A percentile compares a stretch with the other conserved stretches of the same genome.
phyloP scores from a whole-genome alignment of 2,113 vertebrate genomes.

The Lepus americanus region DNA sequence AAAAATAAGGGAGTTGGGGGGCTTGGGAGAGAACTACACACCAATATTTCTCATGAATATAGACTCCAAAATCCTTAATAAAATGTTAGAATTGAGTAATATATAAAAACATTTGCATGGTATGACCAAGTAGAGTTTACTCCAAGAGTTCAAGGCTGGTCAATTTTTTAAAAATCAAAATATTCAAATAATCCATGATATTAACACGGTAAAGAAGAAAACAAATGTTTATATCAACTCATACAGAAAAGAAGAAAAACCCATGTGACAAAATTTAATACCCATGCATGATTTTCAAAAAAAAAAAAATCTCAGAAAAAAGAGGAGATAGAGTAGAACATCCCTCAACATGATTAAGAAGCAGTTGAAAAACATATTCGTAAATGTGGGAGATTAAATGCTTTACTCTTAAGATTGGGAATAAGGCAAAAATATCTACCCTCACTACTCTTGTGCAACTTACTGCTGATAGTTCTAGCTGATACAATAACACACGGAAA shows the following conservation, averaged over 20 bases:
- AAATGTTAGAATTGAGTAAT: neutral
- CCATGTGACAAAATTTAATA: neutral
- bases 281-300: neutral
- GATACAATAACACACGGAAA: neutral
- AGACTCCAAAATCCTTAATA: neutral
- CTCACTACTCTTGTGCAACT: too few relatives aligned
- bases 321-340: neutral
- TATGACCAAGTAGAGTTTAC: too few relatives aligned
- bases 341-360: neutral
- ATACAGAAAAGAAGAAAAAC: neutral
- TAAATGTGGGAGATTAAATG: neutral
- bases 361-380: neutral
- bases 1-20: neutral
- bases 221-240: neutral
- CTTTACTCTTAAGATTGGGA: neutral
- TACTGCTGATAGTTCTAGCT: neutral
- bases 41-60: neutral
- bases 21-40: too few relatives aligned
- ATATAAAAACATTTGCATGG: neutral
- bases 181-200: too few relatives aligned
- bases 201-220: neutral
- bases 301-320: neutral
- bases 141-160: too few relatives aligned
- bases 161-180: too few relatives aligned
- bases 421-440: neutral